Conservation (phyloP, 2,888 invertebrate species). For the Netelia melanura region DNA sequence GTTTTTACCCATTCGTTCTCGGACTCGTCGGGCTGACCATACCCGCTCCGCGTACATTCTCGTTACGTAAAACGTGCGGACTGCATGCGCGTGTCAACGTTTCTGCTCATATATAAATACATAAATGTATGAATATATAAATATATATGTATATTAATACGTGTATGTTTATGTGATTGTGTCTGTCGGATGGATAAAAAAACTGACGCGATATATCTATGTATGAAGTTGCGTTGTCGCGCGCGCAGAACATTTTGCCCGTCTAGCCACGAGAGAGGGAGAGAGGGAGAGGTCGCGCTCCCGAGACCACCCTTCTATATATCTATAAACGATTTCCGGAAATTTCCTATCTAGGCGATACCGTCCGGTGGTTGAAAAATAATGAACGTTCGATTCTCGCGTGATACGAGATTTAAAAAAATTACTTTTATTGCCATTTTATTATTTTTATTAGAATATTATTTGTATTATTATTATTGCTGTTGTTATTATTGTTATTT, state of each 20-base stretch:
- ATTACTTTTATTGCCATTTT: neutral
- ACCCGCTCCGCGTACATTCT: conserved; percentile 5
- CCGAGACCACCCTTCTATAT: neutral
- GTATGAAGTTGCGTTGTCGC: neutral
- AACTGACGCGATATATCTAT: neutral
- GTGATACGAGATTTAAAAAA: too few species aligned
- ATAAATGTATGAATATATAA: neutral
- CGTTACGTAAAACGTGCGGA: conserved; percentile 26
- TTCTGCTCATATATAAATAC: neutral
- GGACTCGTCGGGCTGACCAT: neutral
- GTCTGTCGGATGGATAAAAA: neutral
- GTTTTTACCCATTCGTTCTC: neutral
- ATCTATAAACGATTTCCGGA: conserved; percentile 31
- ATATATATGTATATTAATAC: neutral
- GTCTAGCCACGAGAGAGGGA: neutral
- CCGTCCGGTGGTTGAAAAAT: neutral
- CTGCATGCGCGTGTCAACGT: neutral
- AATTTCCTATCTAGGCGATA: conserved; percentile 24
- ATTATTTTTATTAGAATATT: neutral
- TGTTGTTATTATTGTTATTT: neutral
- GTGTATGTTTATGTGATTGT: neutral
- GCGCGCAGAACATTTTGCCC: conserved; percentile 25
- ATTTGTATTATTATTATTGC: conserved; percentile 11
- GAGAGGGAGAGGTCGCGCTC: neutral
- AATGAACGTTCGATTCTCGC: too few species aligned